Evolutionary conservation across 2,888 invertebrate species (phyloP), one percentile per base, ranked within the genome.

Genomic region (Hirtodrosophila histrioides): DNA sequence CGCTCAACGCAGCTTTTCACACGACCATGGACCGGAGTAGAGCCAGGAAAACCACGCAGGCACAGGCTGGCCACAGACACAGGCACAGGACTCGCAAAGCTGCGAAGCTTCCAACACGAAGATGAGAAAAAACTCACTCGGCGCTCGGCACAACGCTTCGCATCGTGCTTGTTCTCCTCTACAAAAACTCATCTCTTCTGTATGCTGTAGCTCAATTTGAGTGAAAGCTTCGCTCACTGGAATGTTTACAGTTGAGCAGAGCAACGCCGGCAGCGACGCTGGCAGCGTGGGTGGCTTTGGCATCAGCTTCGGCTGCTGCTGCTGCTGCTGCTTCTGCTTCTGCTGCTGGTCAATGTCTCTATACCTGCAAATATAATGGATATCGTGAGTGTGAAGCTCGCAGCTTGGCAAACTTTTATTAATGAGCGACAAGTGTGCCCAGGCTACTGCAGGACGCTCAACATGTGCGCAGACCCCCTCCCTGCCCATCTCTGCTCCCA

Each of bases 1-100:
- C 89, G 91, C 91, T 89, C 88, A 86, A 87, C 81, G 82, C 87
- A 89, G 89, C 89, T 89, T 89, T 90, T 88, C 82, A 75, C 84
- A 86, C 88, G 90, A 84, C 89, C 90, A 90, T 90, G 91, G 91
- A 91, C 91, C 91, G 82, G 73, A 73, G 73, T 69, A 54, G 41
- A 60, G 70, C 44, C 75, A 74, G 69, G 53, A 63, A 74, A 55
- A 61, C 35, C 43, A 53, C 54, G 50, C 65, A 56, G 60, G 35
- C 41, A 51, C 61, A 44, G 35, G 44, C 41, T 39, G 27, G 37
- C 29, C 11, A 37, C 36, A 53, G 24, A n/a, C 37, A 44, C 55
- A 24, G 39, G 29, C 29, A 35, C 37, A 31, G 39, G 24, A 27
- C 29, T 11, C 49, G 37, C 56, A 44, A 27, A 50, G 11, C 40